A percentile compares a stretch with the other conserved stretches of the same genome.
phyloP scores from a whole-genome alignment of 1,140 invertebrate species.

The Drosophila orena region DNA sequence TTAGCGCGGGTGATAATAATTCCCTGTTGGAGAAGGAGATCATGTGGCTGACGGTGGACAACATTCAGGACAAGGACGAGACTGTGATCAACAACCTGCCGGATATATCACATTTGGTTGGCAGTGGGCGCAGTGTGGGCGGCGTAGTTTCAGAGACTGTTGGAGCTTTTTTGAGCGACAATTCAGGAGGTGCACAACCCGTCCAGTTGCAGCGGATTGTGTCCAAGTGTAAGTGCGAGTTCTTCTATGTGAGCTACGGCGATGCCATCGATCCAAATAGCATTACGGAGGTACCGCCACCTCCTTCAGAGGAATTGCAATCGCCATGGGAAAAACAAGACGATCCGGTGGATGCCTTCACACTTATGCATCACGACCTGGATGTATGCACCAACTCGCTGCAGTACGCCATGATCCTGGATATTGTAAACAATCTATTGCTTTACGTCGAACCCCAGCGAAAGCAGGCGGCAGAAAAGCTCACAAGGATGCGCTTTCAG shows the following conservation, averaged over 20 bases:
- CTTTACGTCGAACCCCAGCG: slow-evolving; percentile 98
- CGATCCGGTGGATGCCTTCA: slow-evolving; percentile 97
- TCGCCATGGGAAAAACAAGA: slow-evolving; percentile 91
- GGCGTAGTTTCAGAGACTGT: slow-evolving; percentile 97
- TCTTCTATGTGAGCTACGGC: slow-evolving; percentile 98
- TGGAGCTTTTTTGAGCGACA: slow-evolving; percentile 89
- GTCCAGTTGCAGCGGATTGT: slow-evolving; percentile 96
- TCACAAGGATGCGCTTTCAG: slow-evolving; percentile 97
- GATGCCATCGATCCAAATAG: slow-evolving; percentile 91
- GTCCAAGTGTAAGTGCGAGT: slow-evolving; percentile 98
- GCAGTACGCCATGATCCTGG: slow-evolving; percentile 97
- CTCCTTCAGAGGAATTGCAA: slow-evolving; percentile 88
- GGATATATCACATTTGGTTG: slow-evolving; percentile 95
- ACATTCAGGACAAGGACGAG: slow-evolving; percentile 95
- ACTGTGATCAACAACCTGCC: slow-evolving; percentile 91
- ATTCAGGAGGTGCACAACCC: slow-evolving; percentile 81
- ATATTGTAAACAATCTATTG: slow-evolving; percentile 98
- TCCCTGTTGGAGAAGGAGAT: slow-evolving; percentile 93
- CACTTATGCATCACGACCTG: slow-evolving; percentile 98
- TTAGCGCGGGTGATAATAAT: slow-evolving; percentile 93
- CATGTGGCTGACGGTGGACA: slow-evolving; percentile 97
- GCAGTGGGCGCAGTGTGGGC: slow-evolving; percentile 97
- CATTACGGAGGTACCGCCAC: slow-evolving; percentile 88
- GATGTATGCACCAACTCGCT: slow-evolving; percentile 98
- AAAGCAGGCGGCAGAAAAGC: slow-evolving; percentile 94